Evolutionary conservation across 2,113 vertebrate genomes (phyloP), one percentile per base, ranked within the genome.

Genomic region (Oenanthe melanoleuca): DNA sequence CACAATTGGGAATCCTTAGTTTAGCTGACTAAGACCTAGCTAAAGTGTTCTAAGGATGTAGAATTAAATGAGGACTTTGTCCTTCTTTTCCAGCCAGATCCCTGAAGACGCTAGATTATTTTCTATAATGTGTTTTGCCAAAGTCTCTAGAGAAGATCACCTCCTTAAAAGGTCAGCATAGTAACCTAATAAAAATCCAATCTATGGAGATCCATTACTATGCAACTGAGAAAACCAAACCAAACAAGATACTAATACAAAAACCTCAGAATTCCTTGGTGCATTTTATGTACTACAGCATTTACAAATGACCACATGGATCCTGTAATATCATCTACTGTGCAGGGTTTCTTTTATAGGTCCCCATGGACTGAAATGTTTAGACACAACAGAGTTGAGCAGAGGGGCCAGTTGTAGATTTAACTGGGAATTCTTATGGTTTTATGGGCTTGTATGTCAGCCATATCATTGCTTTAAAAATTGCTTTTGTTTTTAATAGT

Each of bases 261-360:
- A 95, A 95, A 72, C 75, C 53, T 94, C 59, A 61, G 72, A 94
- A 94, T 88, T 96, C 69, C 90, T 96, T 65, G 29, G 75, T 86
- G 80, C 56, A 65, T 93, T 92, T 60, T 80, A 80, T 84, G 69
- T 88, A 79, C 44, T 92, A 55, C 61, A 83, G 69, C 49, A 22
- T 92, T 97, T 94, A 95, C 82, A 96, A 95, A 96, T 97, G 95
- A 94, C 92, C 95, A 86, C 88, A 94, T 18, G 77, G 88, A 93
- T 90, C 0, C 0, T 90, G 90, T 90, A 95, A 96, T 93, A 96
- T 88, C 83, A 95, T 93, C 92, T 86, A 72, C 92, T 86, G 90
- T 26, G 49, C 69, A 84, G 81, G 94, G 69, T 52, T 93, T 92
- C 86, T 75, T 93, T 96, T 93, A 96, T 86, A 84, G 80, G 40